These are phyloP conservation scores for Enteromius viviparus DNA, from an alignment of 2,797 vertebrate genomes.

Conservation along the genomic window DNA sequence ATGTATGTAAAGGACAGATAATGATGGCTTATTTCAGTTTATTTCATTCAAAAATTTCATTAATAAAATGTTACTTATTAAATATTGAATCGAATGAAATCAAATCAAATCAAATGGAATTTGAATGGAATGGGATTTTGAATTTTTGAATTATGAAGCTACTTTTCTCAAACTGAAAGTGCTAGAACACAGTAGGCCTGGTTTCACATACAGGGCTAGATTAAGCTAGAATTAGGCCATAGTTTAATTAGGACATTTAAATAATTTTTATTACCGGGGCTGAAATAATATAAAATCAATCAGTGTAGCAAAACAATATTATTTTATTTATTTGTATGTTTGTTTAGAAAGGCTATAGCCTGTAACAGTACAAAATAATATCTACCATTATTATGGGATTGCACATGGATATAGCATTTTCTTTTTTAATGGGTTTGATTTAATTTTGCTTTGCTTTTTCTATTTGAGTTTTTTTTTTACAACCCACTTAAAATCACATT, in stretches of 20 bases:
- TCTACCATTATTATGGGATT: background rate
- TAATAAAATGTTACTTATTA: too few species aligned
- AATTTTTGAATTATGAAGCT: background rate
- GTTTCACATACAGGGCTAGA: too few species aligned
- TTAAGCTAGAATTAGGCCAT: too few species aligned
- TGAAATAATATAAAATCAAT: too few species aligned
- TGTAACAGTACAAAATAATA: background rate
- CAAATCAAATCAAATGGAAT: too few species aligned
- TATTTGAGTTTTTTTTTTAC: background rate
- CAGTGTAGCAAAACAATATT: background rate
- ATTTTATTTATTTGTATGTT: background rate
- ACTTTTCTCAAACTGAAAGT: background rate
- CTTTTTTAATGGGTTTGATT: background rate
- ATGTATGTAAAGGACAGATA: background rate
- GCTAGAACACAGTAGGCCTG: background rate
- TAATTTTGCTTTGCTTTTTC: background rate
- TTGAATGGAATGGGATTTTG: background rate
- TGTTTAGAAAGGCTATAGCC: background rate
- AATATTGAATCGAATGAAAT: too few species aligned
- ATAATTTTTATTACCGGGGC: too few species aligned
- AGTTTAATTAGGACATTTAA: too few species aligned
- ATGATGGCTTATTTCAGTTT: background rate
- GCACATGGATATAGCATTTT: background rate
- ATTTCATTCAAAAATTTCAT: background rate
- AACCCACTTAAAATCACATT: constrained; percentile 21